Evolutionary conservation across 2,888 invertebrate genomes (phyloP).

Genomic region (Campoletis raptor): DNA sequence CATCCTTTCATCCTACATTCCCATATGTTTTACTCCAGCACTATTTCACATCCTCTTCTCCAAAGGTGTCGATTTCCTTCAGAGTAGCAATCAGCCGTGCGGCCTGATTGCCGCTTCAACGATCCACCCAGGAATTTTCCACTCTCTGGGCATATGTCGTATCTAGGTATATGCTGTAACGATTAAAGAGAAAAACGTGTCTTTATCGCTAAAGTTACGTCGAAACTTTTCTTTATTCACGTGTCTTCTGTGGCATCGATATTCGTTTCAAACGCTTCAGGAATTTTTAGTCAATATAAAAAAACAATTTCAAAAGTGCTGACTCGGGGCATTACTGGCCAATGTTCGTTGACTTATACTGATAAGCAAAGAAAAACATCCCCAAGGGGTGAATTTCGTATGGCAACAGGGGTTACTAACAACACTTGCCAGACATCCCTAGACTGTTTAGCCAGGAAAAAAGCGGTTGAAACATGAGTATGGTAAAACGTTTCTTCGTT

Average conservation of each 20-base stretch:
- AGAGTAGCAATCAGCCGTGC: constrained; percentile 56
- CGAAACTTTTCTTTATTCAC: constrained; percentile 13
- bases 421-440: constrained; percentile 40
- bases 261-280: not conserved
- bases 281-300: not conserved
- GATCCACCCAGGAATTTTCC: constrained; percentile 41
- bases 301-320: constrained; percentile 37
- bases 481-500: constrained; percentile 35
- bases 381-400: constrained; percentile 19
- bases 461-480: constrained; percentile 44
- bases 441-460: not conserved
- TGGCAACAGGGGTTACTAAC: constrained; percentile 11
- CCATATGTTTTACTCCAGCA: constrained; percentile 10
- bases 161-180: not conserved
- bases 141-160: not conserved
- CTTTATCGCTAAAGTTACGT: constrained; percentile 34
- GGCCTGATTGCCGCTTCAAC: constrained; percentile 58
- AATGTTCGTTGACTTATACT: constrained; percentile 37
- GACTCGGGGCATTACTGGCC: constrained; percentile 14
- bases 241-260: not conserved
- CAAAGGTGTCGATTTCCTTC: constrained; percentile 58
- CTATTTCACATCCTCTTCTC: constrained; percentile 33
- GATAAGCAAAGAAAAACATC: constrained; percentile 25
- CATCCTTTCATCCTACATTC: constrained; percentile 20
- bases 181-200: not conserved